Conservation (phyloP, 2,888 invertebrate genomes). For the Lutraria lutraria region DNA sequence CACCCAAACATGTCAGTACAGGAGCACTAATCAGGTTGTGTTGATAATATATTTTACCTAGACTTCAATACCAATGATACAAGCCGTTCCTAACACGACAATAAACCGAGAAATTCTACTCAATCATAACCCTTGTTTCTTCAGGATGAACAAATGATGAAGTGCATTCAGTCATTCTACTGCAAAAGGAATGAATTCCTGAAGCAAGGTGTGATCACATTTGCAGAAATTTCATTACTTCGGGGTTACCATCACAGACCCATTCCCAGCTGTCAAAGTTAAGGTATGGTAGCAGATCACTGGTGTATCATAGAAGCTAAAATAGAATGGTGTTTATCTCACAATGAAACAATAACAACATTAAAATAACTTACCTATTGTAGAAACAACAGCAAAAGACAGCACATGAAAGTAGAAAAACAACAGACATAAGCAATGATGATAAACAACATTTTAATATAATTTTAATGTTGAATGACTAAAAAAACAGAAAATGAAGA, state of each 20-base stretch:
- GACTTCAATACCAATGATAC: constrained; percentile 15
- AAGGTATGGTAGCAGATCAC: neutral
- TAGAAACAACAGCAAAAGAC: constrained; percentile 2
- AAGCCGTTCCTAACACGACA: constrained; percentile 19
- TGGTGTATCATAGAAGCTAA: neutral
- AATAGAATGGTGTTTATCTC: neutral
- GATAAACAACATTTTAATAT: neutral
- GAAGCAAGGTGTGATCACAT: constrained; percentile 2
- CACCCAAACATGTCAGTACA: constrained; percentile 34
- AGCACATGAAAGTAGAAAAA: constrained; percentile 21
- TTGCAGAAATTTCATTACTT: constrained; percentile 16
- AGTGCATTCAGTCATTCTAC: neutral
- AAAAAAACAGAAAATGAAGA: neutral
- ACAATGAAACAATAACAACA: neutral
- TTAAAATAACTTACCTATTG: neutral
- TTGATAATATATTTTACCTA: constrained; percentile 37
- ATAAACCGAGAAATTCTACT: neutral
- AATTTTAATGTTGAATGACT: neutral
- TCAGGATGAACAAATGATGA: neutral
- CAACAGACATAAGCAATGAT: neutral
- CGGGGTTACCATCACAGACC: neutral
- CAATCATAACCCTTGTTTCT: neutral
- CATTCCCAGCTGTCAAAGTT: neutral
- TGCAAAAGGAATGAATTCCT: neutral
- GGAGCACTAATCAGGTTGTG: constrained; percentile 46